Base-by-base conservation (phyloP, 2,888 invertebrate species). In the Erebia ligea region DNA sequence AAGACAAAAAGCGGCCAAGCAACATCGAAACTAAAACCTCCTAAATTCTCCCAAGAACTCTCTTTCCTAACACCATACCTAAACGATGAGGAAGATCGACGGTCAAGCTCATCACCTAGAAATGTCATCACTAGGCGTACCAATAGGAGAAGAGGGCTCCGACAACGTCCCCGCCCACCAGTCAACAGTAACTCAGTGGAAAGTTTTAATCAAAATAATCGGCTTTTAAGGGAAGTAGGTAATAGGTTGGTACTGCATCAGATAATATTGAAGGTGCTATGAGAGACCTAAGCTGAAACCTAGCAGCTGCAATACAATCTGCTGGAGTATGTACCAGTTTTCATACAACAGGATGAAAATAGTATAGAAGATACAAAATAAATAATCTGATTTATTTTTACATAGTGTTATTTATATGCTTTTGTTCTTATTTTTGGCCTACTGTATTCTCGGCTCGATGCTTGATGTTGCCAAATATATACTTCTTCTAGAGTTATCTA, bases 261-360 rank as follows among this genome's bases (percentile, higher is more conserved):
- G 58, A 58, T 11, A 25, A 13, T 40, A 58, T 58, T 58, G 40
- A 34, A 34, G 58, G 40, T 58, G 58, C 58, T 58, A 58, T 58
- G 58, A 57, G 57, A 57, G 57, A 57, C 45, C 58, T 2, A n/a
- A n/a, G 34, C 58, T 34, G 58, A 58, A 34, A 58, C 25, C 9
- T 58, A n/a, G 58, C 58, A 34, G 58, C 58, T 15, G 58, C 58
- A 58, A 58, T 58, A 34, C 40, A 25, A 34, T 58, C 58, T 15
- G 58, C 34, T 34, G 57, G 57, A 57, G 57, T 57, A 57, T n/a
- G n/a, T n/a, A n/a, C 57, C 57, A 57, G 25, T 25, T 25, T 57
- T 34, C 34, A 57, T 34, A 25, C 25, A 25, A 56, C 56, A 56
- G 17, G 21, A 56, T 5, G 17, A 25, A 5, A 57, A 57, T 58